Percentiles rank a stretch among this genome's conserved stretches.
These are phyloP conservation scores for Eristalinus sepulchralis DNA, from an alignment of 2,888 invertebrate genomes.

Conservation along the genomic window DNA sequence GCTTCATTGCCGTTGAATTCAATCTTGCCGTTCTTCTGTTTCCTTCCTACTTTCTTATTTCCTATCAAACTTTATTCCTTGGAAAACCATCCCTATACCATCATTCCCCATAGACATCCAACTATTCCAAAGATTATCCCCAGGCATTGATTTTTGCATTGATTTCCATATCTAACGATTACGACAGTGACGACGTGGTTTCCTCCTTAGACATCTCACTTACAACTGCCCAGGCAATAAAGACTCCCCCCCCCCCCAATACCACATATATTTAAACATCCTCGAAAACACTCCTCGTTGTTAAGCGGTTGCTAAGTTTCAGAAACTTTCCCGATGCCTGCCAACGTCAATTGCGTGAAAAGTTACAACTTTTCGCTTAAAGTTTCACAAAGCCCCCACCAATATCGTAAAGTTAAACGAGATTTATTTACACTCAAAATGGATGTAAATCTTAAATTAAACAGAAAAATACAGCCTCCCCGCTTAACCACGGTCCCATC, in stretches of 20 bases:
- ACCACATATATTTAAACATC: not conserved
- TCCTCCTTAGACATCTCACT: not conserved
- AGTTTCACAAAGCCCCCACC: not conserved
- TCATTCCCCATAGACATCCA: no score
- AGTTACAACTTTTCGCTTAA: not conserved
- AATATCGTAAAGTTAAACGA: not conserved
- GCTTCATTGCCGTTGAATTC: no score
- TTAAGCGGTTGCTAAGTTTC: not conserved
- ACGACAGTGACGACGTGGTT: no score
- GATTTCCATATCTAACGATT: no score
- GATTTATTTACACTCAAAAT: not conserved
- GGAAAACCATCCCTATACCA: no score
- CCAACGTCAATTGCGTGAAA: not conserved
- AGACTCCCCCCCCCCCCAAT: not conserved
- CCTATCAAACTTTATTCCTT: no score
- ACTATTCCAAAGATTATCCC: no score
- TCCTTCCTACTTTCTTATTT: no score
- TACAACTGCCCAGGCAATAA: not conserved
- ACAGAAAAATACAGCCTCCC: not conserved
- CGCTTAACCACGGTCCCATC: not conserved
- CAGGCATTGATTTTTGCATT: no score
- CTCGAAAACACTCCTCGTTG: not conserved
- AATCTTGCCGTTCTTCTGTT: no score
- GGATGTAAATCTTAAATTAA: not conserved
- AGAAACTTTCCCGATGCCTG: not conserved